phyloP scores from a whole-genome alignment of 2,888 invertebrate species.

The Acronicta alni region DNA sequence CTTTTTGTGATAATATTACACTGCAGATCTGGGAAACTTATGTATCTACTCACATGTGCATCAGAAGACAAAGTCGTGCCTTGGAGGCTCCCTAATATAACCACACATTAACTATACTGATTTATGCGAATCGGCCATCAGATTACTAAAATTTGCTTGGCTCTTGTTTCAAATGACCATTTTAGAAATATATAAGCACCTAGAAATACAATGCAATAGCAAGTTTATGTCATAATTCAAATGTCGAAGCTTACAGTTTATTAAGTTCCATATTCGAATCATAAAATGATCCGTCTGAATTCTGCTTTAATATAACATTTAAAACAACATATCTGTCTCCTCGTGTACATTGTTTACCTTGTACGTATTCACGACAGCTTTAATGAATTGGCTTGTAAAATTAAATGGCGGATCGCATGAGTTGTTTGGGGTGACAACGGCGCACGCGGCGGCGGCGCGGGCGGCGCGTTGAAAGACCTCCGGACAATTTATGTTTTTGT shows the following conservation, averaged over 20 bases:
- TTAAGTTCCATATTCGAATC: neutral
- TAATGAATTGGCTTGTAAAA: conserved; percentile 32
- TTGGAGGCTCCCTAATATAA: neutral
- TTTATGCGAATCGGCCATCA: neutral
- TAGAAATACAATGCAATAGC: neutral
- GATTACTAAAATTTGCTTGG: neutral
- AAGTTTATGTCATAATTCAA: neutral
- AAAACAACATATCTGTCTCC: conserved; percentile 12
- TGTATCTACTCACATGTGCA: neutral
- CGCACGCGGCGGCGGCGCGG: neutral
- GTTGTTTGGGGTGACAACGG: conserved; percentile 7
- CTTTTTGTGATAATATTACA: neutral
- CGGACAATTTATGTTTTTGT: conserved; percentile 21
- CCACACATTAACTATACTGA: neutral
- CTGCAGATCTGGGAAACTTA: no score
- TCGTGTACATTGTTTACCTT: conserved; percentile 7
- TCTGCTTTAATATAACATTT: neutral
- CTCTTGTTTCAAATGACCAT: neutral
- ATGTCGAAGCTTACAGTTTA: no score
- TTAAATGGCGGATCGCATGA: conserved; percentile 17
- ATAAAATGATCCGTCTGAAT: no score
- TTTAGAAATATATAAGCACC: neutral
- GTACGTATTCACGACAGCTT: conserved; percentile 5
- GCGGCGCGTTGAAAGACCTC: conserved; percentile 18
- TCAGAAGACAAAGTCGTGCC: neutral